These are phyloP conservation scores for Rhyzopertha dominica DNA, from an alignment of 1,140 invertebrate genomes.

Conservation along the genomic window DNA sequence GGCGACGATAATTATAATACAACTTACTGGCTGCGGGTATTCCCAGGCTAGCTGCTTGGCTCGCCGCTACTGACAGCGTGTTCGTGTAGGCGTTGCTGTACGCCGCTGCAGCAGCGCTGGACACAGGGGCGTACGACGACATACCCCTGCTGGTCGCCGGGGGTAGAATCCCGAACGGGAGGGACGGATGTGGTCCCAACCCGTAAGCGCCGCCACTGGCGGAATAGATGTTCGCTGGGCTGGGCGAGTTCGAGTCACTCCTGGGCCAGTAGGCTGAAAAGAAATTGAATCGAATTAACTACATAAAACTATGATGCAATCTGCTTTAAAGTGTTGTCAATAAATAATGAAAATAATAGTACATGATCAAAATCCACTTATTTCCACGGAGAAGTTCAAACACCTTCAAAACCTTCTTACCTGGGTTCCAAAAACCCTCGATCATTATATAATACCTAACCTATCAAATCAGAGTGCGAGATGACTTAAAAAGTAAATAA, in stretches of 20 bases:
- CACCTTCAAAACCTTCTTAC: no score
- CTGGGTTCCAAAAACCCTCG: no score
- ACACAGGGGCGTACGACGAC: conserved; percentile 45
- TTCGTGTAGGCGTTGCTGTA: conserved; percentile 60
- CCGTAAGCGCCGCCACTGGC: conserved; percentile 53
- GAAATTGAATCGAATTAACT: conserved; percentile 6
- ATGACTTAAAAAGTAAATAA: no score
- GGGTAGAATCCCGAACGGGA: conserved; percentile 42
- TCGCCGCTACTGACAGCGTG: conserved; percentile 72
- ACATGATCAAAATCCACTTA: no score
- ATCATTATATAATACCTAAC: no score
- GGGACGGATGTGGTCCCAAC: conserved; percentile 48
- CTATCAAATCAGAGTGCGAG: no score
- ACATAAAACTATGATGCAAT: no score
- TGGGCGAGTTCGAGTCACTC: conserved; percentile 48
- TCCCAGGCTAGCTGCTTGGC: conserved; percentile 71
- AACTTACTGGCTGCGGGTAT: conserved; percentile 60
- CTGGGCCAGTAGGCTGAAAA: conserved; percentile 64
- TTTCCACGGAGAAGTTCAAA: no score
- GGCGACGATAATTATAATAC: no score
- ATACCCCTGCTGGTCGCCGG: conserved; percentile 28
- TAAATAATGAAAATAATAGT: no score
- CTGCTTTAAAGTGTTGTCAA: no score
- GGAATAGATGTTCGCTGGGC: conserved; percentile 47
- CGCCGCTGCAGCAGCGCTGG: conserved; percentile 45